These are phyloP conservation scores for Tachysurus vachellii DNA, from an alignment of 2,113 vertebrate species.

Conservation along the genomic window DNA sequence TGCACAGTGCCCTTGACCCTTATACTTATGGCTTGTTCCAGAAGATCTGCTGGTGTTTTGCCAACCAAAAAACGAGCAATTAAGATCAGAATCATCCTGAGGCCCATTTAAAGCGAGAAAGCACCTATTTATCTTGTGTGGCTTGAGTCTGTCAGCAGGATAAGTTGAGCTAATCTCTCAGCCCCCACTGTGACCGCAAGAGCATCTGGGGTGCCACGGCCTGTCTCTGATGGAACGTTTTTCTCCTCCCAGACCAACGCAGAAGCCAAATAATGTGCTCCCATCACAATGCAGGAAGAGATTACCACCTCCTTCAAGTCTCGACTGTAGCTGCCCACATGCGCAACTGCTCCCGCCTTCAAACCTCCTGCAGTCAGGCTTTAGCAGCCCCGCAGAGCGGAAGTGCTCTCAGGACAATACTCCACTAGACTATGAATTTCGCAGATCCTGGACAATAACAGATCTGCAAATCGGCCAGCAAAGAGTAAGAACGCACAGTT, in stretches of 20 bases:
- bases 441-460: slow-evolving; percentile 35
- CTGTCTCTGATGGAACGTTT: slow-evolving; percentile 39
- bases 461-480: background rate
- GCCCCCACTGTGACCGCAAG: slow-evolving; percentile 40
- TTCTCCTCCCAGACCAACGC: slow-evolving; percentile 11
- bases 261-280: slow-evolving; percentile 38
- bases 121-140: slow-evolving; percentile 26
- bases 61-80: slow-evolving; percentile 54
- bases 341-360: slow-evolving; percentile 55
- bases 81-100: slow-evolving; percentile 55
- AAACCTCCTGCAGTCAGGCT: slow-evolving; percentile 54
- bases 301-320: slow-evolving; percentile 26
- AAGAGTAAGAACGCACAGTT: background rate
- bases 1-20: slow-evolving; percentile 52
- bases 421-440: slow-evolving; percentile 37
- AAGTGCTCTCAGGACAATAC: slow-evolving; percentile 41
- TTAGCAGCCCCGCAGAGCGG: slow-evolving; percentile 29
- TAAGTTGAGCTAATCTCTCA: slow-evolving; percentile 60
- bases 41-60: slow-evolving; percentile 43
- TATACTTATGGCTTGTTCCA: slow-evolving; percentile 30
- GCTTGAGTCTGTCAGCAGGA: slow-evolving; percentile 58
- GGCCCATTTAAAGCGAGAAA: slow-evolving; percentile 47
- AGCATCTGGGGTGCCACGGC: slow-evolving; percentile 10
- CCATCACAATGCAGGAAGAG: slow-evolving; percentile 31
- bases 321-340: slow-evolving; percentile 36